Percentiles rank a stretch among this genome's conserved stretches.
phyloP scores from a whole-genome alignment of 2,113 vertebrate genomes.

The Galeopterus variegatus region DNA sequence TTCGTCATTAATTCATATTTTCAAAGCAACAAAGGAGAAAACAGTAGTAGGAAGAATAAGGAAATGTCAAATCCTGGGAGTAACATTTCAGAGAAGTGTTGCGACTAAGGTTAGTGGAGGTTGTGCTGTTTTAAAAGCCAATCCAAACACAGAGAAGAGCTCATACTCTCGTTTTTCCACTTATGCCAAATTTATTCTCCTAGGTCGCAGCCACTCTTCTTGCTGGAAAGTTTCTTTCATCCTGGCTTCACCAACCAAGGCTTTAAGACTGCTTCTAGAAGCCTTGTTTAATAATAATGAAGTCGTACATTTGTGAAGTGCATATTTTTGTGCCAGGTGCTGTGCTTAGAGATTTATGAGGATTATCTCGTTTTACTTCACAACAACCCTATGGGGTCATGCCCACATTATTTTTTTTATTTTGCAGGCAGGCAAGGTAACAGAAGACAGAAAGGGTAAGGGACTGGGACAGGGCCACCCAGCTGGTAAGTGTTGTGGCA shows the following conservation, averaged over 20 bases:
- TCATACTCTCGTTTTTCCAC: accelerated
- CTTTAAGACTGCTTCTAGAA: background rate
- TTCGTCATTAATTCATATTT: slow-evolving; percentile 87
- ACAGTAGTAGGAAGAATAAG: slow-evolving; percentile 83
- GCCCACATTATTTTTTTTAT: background rate
- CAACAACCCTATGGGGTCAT: background rate
- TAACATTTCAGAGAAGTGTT: slow-evolving; percentile 80
- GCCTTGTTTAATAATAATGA: background rate
- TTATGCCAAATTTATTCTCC: background rate
- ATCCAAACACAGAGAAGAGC: slow-evolving; percentile 57
- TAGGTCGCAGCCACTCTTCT: background rate
- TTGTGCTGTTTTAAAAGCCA: slow-evolving; percentile 58
- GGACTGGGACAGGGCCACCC: background rate
- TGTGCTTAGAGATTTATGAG: background rate
- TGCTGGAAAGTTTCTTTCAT: background rate
- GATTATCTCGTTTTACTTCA: background rate
- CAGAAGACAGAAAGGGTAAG: background rate
- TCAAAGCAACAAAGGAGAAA: slow-evolving; percentile 83
- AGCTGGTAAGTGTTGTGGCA: background rate
- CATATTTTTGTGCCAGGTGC: background rate
- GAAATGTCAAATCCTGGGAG: slow-evolving; percentile 82
- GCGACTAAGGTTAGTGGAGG: slow-evolving; percentile 73
- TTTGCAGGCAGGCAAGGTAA: background rate
- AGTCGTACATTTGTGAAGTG: background rate
- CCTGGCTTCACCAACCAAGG: background rate